Evolutionary conservation across 2,797 vertebrate genomes (phyloP), one percentile per base, ranked within the genome.

Genomic region (Lepus oiostolus): DNA sequence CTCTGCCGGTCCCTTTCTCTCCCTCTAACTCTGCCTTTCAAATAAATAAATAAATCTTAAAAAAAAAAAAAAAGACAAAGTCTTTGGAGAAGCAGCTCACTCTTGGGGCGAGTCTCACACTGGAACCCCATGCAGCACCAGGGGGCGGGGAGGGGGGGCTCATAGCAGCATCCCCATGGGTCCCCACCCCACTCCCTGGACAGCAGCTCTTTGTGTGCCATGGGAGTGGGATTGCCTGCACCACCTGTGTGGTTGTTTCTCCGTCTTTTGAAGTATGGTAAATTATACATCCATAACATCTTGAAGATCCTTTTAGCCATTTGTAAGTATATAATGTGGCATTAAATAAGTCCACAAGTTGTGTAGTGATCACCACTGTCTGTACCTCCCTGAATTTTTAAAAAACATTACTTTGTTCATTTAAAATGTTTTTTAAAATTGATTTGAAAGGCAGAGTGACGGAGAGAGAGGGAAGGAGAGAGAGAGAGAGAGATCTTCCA

Each of bases 51-150:
- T 42, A 42, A 42, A 42, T 42, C 42, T 42, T 42, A 17, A 58
- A 42, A 42, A 42, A 35, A 35, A 35, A 35, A 35, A 42, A 42
- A 42, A 58, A 17, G 17, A 58, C 5, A 19, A 58, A 13, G 58
- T 38, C 47, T 71, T 42, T 12, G 22, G 35, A 5, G 0, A 1
- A 32, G 30, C 0, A 10, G 26, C 26, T 19, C 2, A 7, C 47
- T 52, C 17, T 24, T 65, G 58, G 54, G 62, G 9, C 42, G 0
- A 12, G 54, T 3, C 54, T 58, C 54, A 60, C 17, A 2, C 26
- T 0, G 26, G 30, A 17, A 17, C 8, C 32, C 28, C 10, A 3
- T 1, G 42, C 0, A 1, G 42, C 4, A 4, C 1, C 0, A 28
- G 4, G 28, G 26, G 16, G 22, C 19, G 16, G 0, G 10, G 35